Evolutionary conservation across 35 echinoderm and acorn worm genomes (phyloP).

Genomic region (Ptychodera flava): DNA sequence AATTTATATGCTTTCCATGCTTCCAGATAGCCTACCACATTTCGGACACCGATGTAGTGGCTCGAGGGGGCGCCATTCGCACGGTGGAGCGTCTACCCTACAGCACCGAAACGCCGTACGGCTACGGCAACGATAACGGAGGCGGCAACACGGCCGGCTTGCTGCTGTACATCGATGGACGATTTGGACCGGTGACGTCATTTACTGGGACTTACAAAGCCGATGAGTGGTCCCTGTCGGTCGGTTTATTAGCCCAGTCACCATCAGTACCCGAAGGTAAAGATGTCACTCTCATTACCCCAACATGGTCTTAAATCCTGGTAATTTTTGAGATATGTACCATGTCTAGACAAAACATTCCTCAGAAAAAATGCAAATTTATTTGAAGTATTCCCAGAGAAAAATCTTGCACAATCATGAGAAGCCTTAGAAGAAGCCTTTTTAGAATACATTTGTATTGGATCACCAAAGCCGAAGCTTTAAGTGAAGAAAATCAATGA

Average conservation of each 20-base stretch:
- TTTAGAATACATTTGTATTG: no score
- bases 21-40: constrained; percentile 56
- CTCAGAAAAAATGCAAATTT: no score
- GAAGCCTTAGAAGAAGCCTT: no score
- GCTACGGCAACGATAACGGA: neutral
- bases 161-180: neutral
- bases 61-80: constrained; percentile 22
- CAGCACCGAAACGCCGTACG: neutral
- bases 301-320: no score
- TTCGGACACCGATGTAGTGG: constrained; percentile 19
- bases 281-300: no score
- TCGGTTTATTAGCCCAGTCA: neutral
- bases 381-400: no score
- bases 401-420: no score
- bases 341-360: no score
- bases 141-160: neutral
- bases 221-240: neutral
- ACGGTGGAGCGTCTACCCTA: constrained; percentile 37
- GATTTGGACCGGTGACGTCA: neutral
- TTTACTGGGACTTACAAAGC: neutral
- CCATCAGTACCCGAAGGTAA: neutral
- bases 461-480: no score
- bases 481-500: no score
- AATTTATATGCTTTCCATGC: no score
- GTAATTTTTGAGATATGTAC: no score